Evolutionary conservation across 2,888 invertebrate species (phyloP).

Genomic region (Mythimna albipuncta): DNA sequence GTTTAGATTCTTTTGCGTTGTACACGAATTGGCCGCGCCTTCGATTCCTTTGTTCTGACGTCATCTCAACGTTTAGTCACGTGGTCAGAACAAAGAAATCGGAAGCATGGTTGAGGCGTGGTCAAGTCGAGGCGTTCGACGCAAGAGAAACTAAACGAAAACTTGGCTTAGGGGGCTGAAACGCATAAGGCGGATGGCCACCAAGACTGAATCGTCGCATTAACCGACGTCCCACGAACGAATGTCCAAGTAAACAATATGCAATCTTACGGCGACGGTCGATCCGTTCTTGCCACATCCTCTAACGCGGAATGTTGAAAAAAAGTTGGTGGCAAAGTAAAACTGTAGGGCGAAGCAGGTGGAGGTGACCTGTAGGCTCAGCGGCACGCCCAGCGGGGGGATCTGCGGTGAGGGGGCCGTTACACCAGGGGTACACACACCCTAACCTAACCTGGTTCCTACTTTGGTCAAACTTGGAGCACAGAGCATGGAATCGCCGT

Average conservation of each 20-base stretch:
- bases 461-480: not conserved
- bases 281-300: conserved; percentile 99
- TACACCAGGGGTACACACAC: conserved; percentile 35
- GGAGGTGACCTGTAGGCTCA: conserved; percentile 83
- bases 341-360: conserved; percentile 91
- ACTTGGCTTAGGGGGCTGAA: not conserved
- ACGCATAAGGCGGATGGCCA: conserved; percentile 2
- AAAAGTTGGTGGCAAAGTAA: conserved; percentile 93
- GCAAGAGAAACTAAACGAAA: no score
- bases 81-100: no score
- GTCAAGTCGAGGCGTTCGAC: no score
- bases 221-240: conserved; percentile 51
- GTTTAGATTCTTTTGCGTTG: no score
- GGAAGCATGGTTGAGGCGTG: no score
- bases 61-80: no score
- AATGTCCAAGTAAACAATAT: conserved; percentile 58
- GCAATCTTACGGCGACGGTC: conserved; percentile 96
- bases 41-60: no score
- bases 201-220: conserved; percentile 63
- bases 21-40: no score
- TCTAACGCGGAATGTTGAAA: conserved; percentile 94
- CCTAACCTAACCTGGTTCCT: not conserved
- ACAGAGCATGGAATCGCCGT: not conserved
- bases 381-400: conserved; percentile 80
- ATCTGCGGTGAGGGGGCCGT: conserved; percentile 78